Base-by-base conservation (phyloP, 2,797 vertebrate species). In the Ptychadena robeensis region DNA sequence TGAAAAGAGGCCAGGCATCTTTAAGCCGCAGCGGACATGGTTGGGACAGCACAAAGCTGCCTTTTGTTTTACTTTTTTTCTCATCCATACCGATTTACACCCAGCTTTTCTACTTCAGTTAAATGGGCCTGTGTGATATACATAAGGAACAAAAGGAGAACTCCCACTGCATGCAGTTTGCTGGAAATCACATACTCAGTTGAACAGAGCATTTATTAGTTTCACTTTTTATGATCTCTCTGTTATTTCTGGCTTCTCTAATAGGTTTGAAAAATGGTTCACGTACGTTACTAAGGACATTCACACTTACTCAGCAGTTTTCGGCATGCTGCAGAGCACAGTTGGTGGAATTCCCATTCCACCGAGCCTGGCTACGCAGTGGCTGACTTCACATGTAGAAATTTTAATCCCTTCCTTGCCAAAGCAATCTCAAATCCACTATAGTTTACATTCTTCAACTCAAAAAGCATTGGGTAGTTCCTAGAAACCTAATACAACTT, bases 251-350 rank as follows among this genome's bases (percentile, higher is more conserved):
- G 30, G 68, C 37, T 71, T 9, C 11, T 64, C 35, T 71, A 12
- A 40, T 32, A 18, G 12, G 15, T 69, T 34, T 69, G 48, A 63
- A 57, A 67, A 74, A 40, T 67, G 30, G 15, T 37, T 73, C 35
- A 15, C 48, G n/a, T 66, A 48, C 1, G 14, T 66, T 57, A 57
- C 34, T 30, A 5, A 35, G 35, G 37, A 59, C 2, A 66, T 59
- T 74, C 64, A 27, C 73, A 70, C 73, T 76, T 76, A 82, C n/a
- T 67, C 71, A 74, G 73, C 65, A 69, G 72, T 76, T 76, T 70
- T 79, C 57, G 6, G 30, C 40, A 44, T 67, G 30, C 44, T 82
- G 38, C 66, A 32, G 7, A 63, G 53, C 63, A 28, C 31, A 22
- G 61, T 53, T 38, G 30, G 37, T 31, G 73, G 11, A 53, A 63